Base-by-base conservation (phyloP, 2,797 vertebrate species). In the Onychomys arenicola region DNA sequence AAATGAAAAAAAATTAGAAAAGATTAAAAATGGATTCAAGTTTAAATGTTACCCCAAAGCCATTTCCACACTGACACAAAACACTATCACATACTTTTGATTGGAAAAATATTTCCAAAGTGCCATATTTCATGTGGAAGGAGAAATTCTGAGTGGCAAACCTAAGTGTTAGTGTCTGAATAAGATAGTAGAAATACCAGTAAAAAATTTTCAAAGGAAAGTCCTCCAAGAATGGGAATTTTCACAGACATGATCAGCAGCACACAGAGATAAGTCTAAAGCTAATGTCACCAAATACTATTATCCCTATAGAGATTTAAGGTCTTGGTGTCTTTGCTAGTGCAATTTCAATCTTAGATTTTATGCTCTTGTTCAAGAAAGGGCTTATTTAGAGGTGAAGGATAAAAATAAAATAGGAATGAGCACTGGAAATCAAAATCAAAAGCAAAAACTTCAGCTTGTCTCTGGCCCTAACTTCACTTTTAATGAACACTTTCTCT, bases 251-350 rank as follows among this genome's bases (percentile, higher is more conserved):
- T 37, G 55, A 75, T 57, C 90, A 94, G 87, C 46, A 46, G 32
- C 84, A 83, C 55, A 83, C 32, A 84, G 19, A 75, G 93, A 67
- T 78, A 95, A 96, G 25, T 83, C 93, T 76, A 96, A 94, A 96
- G 69, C 37, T 92, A 93, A 88, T 95, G 71, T 89, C 86, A 95
- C 78, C 57, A 81, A 75, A 91, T 29, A 85, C 57, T 89, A 91
- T 59, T 92, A 92, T 95, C 61, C 13, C 61, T 80, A 17, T 90
- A 73, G 95, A 93, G 78, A 75, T 86, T 90, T 43, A 93, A 89
- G 83, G 43, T 78, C 80, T 29, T 1, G 1, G 52, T 57, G 73
- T 90, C 27, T 92, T 86, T 46, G 73, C 59, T 49, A 46, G 73
- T 34, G 43, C 21, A 63, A 89, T 95, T 95, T 95, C 92, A 95